A percentile compares a stretch with the other conserved stretches of the same genome.
Conservation (phyloP, 2,888 invertebrate species). For the Tenthredo distinguenda region DNA sequence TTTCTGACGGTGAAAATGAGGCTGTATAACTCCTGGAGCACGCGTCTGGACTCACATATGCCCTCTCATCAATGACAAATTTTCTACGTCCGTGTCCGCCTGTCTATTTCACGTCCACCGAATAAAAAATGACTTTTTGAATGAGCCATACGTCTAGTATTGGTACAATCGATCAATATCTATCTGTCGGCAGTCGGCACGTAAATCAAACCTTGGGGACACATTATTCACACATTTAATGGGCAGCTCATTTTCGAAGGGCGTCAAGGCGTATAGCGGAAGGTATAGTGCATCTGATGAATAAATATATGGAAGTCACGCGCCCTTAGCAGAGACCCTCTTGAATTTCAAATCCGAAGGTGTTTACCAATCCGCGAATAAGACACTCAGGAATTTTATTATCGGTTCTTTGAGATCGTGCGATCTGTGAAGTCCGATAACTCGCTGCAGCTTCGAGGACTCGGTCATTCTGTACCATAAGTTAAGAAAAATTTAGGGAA, state of each 20-base stretch:
- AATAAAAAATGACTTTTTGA: neutral
- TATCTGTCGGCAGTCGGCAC: neutral
- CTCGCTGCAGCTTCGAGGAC: neutral
- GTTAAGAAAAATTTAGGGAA: neutral
- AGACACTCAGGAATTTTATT: neutral
- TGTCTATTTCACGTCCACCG: neutral
- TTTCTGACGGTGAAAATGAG: neutral
- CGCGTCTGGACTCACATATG: neutral
- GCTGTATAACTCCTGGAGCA: neutral
- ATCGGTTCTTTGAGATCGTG: neutral
- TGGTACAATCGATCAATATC: neutral
- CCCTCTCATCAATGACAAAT: neutral
- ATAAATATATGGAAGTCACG: slow-evolving; percentile 17
- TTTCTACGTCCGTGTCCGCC: neutral
- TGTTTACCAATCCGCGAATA: slow-evolving; percentile 10
- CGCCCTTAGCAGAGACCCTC: neutral
- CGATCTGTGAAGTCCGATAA: neutral
- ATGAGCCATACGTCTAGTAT: neutral
- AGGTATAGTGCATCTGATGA: neutral
- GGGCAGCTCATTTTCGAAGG: neutral
- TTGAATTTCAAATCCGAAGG: neutral
- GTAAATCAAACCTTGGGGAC: neutral
- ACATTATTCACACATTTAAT: neutral
- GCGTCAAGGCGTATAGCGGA: neutral
- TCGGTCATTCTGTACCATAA: neutral